Base-by-base conservation (phyloP, 2,113 vertebrate species). In the Rhabdomys dilectus region DNA sequence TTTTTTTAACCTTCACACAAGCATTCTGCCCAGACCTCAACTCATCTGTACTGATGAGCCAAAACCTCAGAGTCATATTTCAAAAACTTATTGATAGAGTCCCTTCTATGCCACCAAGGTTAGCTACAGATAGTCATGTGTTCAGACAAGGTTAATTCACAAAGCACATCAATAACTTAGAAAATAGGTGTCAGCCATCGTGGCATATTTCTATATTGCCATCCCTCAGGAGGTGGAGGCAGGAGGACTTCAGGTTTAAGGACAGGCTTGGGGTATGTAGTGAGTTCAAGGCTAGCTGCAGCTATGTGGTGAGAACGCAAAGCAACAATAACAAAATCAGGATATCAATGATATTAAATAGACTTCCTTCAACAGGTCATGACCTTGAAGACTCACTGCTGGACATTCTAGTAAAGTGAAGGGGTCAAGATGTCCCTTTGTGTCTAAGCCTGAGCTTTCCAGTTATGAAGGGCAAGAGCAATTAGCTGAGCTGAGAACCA, bases 401-500 rank as follows among this genome's bases (percentile, higher is more conserved):
- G 84, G 75, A n/a, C 68, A 91, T 94, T 87, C 53, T 92, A 73
- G 62, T 3, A 24, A 13, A 85, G 17, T 9, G 39, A 68, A 68
- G 16, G 85, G 29, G 12, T 53, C n/a, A 58, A 17, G 62, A 22
- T 82, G 82, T 81, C 51, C 94, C 13, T 75, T n/a, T 58, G 64
- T 89, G 51, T 87, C 31, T n/a, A 95, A 94, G 81, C 48, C 75
- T 31, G 39, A 4, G 76, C 78, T 87, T 76, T 45, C 70, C 94
- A 51, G 86, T 94, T 66, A 51, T 64, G 24, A 26, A 26, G 36
- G 81, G 39, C 29, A 31, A 70, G 58, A 45, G 90, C 89, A 81
- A 45, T 73, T 88, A 45, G 93, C 81, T 95, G 29, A 75, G 60
- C 91, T 97, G 29, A 53, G 93, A 97, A 89, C 91, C 95, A 76